These are phyloP conservation scores for Meghimatium bilineatum DNA, from an alignment of 2,888 invertebrate species.

Conservation along the genomic window DNA sequence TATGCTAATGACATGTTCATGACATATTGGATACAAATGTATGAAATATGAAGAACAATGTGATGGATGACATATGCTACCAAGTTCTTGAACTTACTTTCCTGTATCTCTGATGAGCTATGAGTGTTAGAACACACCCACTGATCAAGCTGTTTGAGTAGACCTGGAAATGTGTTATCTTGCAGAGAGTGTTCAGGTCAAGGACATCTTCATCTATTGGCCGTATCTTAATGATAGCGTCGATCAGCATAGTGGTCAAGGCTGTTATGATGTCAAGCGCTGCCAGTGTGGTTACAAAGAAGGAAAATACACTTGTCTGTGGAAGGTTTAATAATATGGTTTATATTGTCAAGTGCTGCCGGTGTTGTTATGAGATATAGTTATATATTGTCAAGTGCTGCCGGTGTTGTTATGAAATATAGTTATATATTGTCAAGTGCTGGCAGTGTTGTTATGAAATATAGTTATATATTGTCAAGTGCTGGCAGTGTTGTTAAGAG, in stretches of 20 bases:
- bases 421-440: no score
- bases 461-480: no score
- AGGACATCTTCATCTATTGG: constrained; percentile 9
- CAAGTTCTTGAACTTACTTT: constrained; percentile 31
- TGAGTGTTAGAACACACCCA: constrained; percentile 49
- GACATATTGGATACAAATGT: no score
- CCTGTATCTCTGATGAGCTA: constrained; percentile 46
- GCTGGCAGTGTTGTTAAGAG: no score
- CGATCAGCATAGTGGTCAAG: constrained; percentile 47
- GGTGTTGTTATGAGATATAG: no score
- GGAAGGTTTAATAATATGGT: neutral
- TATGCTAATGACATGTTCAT: no score
- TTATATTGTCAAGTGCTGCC: no score
- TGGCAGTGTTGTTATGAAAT: no score
- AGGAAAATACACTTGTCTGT: constrained; percentile 47
- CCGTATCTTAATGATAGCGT: constrained; percentile 45
- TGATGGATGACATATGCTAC: no score
- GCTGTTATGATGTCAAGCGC: constrained; percentile 49
- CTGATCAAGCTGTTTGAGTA: constrained; percentile 48
- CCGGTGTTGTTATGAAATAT: no score
- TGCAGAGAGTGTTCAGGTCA: constrained; percentile 36
- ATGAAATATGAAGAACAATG: no score
- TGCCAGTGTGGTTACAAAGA: constrained; percentile 49
- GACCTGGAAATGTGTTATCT: constrained; percentile 47
- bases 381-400: no score